Evolutionary conservation across 2,888 invertebrate genomes (phyloP), one percentile per base, ranked within the genome.

Genomic region (Gisinianus flammeolus): DNA sequence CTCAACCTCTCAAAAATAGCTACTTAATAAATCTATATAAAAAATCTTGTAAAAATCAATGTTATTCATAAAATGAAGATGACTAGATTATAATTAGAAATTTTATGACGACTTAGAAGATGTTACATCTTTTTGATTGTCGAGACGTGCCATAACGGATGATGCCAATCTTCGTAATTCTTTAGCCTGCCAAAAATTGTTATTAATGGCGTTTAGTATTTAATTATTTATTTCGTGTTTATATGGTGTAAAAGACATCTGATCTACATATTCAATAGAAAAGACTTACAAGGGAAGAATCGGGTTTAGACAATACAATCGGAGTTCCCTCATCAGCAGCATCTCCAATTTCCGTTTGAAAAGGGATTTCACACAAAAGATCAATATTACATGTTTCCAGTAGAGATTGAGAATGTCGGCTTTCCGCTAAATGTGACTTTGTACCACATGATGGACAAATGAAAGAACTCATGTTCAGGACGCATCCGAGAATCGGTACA

Each of bases 381-480:
- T 90, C 88, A 0, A 74, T 8, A 26, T 74, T 33, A 26, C 66
- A 74, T 24, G 66, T 74, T 12, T 74, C 74, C 19, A 74, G 22
- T 26, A 74, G 30, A 6, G 74, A 74, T 35, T 74, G 66, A 1
- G 28, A 44, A 28, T 52, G 30, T 1, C 35, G 26, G 19, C 90
- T 88, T 1, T 93, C 93, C 87, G 94, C 96, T 44, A 96, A 88
- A 81, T 90, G 89, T 80, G 94, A 91, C 79, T 90, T 89, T n/a
- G 90, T 89, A 26, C 91, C 90, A 86, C 96, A 97, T 31, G 92
- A 91, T 0, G 91, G 90, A 86, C 97, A 97, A 66, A 90, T 88
- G 0, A 93, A 91, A 77, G 91, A 90, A 3, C 93, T 92, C 97
- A 97, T 97, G 87, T 97, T 97, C 86, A 96, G 94, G 0, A 96